Conservation (phyloP, 2,888 invertebrate species). For the Athalia circularis region DNA sequence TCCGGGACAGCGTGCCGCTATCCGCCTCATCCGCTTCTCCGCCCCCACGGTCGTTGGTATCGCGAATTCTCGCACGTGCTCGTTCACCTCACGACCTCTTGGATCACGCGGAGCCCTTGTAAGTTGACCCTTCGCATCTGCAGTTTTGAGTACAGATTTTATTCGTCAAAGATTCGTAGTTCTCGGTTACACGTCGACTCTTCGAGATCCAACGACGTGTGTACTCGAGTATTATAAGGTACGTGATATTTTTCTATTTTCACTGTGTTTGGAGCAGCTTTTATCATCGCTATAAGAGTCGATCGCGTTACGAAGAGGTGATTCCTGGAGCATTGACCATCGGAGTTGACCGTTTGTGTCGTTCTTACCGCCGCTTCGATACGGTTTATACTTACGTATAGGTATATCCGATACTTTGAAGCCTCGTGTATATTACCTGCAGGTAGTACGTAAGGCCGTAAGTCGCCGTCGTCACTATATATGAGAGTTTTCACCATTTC, state of each 20-base stretch:
- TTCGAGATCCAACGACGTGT: too few relatives aligned
- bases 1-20: constrained; percentile 50
- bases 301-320: not conserved
- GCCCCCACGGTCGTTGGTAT: constrained; percentile 67
- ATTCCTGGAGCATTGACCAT: constrained; percentile 35
- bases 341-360: constrained; percentile 37
- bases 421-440: not conserved
- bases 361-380: constrained; percentile 36
- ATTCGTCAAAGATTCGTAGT: not conserved
- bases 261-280: not conserved
- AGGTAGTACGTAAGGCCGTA: not conserved
- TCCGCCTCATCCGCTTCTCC: constrained; percentile 56
- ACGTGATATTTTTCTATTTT: not conserved
- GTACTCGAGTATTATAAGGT: too few relatives aligned
- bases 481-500: not conserved
- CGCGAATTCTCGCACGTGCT: constrained; percentile 67
- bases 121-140: constrained; percentile 55
- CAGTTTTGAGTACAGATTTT: not conserved
- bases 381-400: constrained; percentile 26
- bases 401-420: constrained; percentile 1
- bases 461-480: too few relatives aligned
- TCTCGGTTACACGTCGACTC: not conserved
- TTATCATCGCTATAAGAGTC: not conserved
- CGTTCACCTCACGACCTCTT: constrained; percentile 68
- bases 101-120: constrained; percentile 74